Base-by-base conservation (phyloP, 1,140 invertebrate genomes). In the Lethrus apterus region DNA sequence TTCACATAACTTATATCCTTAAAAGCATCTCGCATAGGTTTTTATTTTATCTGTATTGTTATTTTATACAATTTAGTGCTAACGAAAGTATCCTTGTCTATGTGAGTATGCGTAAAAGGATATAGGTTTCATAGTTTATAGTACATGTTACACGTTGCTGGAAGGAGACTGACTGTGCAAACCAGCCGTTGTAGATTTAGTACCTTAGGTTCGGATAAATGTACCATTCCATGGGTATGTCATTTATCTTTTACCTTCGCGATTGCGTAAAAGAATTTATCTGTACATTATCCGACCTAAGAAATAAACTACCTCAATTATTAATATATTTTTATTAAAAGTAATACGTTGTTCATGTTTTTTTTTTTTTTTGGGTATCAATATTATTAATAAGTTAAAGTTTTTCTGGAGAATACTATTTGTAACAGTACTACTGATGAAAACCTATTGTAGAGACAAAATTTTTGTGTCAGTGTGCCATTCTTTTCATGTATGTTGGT, bases 241-340 rank as follows among this genome's bases (percentile, higher is more conserved):
- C n/a, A 40, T 26, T 21, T 32, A 21, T 26, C 18, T 46, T 40
- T 46, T 36, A 26, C 17, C 19, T 34, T 5, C 7, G 36, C 36
- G 24, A 18, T 13, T 23, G 20, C 4, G 15, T n/a, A 42, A 5
- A 23, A 15, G 15, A 14, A 43, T 21, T 45, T 45, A 11, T 35
- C 19, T 42, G 24, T 42, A 42, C 53, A 54, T 52, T 61, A 56
- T 64, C 62, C 62, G 58, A 59, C 58, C 64, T 66, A 65, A 66
- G 65, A 60, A 60, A 56, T 63, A 62, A 64, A 62, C 65, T 67
- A 67, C 65, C 65, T 67, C 65, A 66, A 60, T 67, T 65, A 65
- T 65, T 66, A 58, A 62, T 65, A 66, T 61, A 60, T 64, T 61
- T 62, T 56, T 65, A 64, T 61, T 58, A 61, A 60, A 61, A 54